Evolutionary conservation across 2,888 invertebrate genomes (phyloP).

Genomic region (Oxystoma pomonae): DNA sequence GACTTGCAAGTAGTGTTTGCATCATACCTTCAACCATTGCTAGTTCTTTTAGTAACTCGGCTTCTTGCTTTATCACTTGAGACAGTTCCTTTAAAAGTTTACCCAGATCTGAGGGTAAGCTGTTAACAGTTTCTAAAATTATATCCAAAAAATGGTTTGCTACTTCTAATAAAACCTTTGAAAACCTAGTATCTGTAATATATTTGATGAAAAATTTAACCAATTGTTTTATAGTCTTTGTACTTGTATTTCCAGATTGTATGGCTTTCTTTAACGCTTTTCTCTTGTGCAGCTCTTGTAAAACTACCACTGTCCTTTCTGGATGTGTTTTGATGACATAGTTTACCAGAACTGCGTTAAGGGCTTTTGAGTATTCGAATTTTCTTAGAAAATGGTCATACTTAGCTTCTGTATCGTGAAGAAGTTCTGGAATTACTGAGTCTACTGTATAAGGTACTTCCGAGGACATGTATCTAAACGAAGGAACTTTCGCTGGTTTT

Average conservation of each 20-base stretch:
- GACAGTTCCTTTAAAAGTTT: conserved; percentile 56
- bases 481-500: conserved; percentile 52
- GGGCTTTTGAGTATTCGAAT: conserved; percentile 78
- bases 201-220: conserved; percentile 69
- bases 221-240: conserved; percentile 60
- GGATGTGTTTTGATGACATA: conserved; percentile 63
- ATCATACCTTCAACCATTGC: conserved; percentile 67
- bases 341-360: conserved; percentile 63
- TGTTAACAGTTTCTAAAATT: conserved; percentile 62
- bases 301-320: conserved; percentile 71
- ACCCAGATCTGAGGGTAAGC: conserved; percentile 55
- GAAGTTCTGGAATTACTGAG: conserved; percentile 49
- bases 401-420: conserved; percentile 49
- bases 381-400: conserved; percentile 71
- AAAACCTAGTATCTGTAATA: conserved; percentile 71
- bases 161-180: conserved; percentile 69
- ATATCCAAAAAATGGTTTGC: conserved; percentile 71
- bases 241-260: conserved; percentile 64
- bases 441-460: conserved; percentile 46
- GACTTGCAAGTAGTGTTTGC: conserved; percentile 59
- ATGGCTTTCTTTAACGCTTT: conserved; percentile 74
- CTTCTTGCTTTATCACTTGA: conserved; percentile 62
- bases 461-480: conserved; percentile 49
- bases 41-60: conserved; percentile 60
- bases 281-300: conserved; percentile 84